Conservation (phyloP, 2,797 vertebrate genomes). For the Manis javanica region DNA sequence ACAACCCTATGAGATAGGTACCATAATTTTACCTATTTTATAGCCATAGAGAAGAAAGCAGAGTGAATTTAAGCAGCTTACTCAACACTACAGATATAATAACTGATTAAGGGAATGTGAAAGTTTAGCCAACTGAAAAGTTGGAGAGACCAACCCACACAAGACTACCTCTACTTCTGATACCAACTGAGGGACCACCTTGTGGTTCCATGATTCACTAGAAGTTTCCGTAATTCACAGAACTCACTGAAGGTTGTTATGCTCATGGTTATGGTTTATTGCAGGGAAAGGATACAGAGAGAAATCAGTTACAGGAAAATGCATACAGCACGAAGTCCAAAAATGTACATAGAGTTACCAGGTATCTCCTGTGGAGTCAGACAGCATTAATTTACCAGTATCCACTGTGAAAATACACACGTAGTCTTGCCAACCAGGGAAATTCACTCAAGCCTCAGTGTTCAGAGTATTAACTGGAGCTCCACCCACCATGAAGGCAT, state of each 20-base stretch:
- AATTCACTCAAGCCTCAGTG: neutral
- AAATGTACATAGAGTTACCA: neutral
- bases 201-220: neutral
- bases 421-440: neutral
- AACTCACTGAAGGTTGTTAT: neutral
- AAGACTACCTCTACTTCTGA: neutral
- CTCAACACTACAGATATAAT: neutral
- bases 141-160: neutral
- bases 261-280: neutral
- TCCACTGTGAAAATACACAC: neutral
- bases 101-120: neutral
- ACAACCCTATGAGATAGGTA: neutral
- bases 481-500: neutral
- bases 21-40: neutral
- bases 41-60: neutral
- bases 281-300: neutral
- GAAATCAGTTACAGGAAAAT: neutral
- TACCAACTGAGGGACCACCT: neutral
- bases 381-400: neutral
- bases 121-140: neutral
- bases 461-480: neutral
- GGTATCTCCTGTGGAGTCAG: neutral
- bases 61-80: neutral
- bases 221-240: neutral
- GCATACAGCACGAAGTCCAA: neutral